These are phyloP conservation scores for Sinocyclocheilus anshuiensis DNA, from an alignment of 2,113 vertebrate genomes.

Conservation along the genomic window DNA sequence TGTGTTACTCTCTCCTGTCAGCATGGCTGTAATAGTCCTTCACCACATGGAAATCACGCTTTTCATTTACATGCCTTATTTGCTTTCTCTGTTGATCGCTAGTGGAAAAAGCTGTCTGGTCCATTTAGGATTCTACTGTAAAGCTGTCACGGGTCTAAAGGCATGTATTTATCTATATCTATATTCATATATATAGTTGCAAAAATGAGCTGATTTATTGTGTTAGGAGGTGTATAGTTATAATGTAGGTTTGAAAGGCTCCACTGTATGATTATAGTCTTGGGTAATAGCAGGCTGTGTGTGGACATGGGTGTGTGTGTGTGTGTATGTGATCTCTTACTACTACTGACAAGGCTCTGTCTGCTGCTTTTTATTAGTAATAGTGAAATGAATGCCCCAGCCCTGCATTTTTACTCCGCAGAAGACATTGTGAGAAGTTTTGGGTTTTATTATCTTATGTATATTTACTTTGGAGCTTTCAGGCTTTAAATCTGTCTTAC, in stretches of 20 bases:
- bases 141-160: background rate
- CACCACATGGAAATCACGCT: slow-evolving; percentile 39
- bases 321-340: background rate
- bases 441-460: background rate
- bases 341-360: slow-evolving; percentile 12
- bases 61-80: slow-evolving; percentile 11
- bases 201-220: background rate
- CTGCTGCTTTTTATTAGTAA: background rate
- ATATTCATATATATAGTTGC: too few species aligned
- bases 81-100: background rate
- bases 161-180: background rate
- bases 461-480: background rate
- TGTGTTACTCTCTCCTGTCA: slow-evolving; percentile 31
- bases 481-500: background rate
- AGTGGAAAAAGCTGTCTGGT: background rate
- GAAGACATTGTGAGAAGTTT: background rate
- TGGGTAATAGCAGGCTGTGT: background rate
- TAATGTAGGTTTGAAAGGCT: slow-evolving; percentile 2
- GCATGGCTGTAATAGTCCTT: slow-evolving; percentile 8
- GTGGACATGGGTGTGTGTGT: background rate
- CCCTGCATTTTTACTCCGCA: background rate
- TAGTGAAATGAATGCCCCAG: background rate
- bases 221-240: background rate
- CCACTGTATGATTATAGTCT: slow-evolving; percentile 22
- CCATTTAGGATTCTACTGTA: background rate